These are phyloP conservation scores for Heptranchias perlo DNA, from an alignment of 2,113 vertebrate genomes.

Conservation along the genomic window DNA sequence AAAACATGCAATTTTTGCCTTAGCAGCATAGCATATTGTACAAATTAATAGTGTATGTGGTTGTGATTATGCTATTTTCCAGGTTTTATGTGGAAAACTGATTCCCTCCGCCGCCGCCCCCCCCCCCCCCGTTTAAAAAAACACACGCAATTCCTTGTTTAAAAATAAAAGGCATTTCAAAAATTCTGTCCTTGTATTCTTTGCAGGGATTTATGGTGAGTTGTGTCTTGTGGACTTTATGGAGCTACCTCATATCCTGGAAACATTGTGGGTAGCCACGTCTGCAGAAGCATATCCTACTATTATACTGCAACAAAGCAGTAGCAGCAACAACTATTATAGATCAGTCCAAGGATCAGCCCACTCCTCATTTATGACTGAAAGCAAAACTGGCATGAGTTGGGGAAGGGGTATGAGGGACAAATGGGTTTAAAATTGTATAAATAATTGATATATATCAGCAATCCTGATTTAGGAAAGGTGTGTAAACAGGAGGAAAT, in stretches of 20 bases:
- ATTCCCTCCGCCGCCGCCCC: no score
- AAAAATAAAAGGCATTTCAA: slow-evolving; percentile 36
- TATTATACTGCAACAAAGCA: background rate
- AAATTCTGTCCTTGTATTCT: background rate
- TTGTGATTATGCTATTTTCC: slow-evolving; percentile 29
- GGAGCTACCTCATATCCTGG: background rate
- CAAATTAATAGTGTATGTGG: slow-evolving; percentile 29
- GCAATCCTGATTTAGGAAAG: background rate
- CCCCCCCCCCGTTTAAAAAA: no score
- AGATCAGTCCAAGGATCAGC: background rate
- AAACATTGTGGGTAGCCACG: background rate
- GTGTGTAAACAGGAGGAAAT: background rate
- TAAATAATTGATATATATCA: no score
- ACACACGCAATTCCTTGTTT: slow-evolving; percentile 10
- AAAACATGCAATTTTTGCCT: slow-evolving; percentile 26
- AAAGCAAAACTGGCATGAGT: background rate
- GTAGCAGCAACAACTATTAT: background rate
- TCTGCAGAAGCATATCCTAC: background rate
- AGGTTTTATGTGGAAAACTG: slow-evolving; percentile 21
- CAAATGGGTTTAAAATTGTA: background rate
- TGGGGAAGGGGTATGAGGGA: background rate
- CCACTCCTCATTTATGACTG: background rate
- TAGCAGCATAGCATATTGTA: slow-evolving; percentile 26
- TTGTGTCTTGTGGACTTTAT: background rate
- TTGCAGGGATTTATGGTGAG: background rate